Percentiles rank a stretch among this genome's conserved stretches.
phyloP scores from a whole-genome alignment of 2,888 invertebrate genomes.

The Hemithea aestivaria region DNA sequence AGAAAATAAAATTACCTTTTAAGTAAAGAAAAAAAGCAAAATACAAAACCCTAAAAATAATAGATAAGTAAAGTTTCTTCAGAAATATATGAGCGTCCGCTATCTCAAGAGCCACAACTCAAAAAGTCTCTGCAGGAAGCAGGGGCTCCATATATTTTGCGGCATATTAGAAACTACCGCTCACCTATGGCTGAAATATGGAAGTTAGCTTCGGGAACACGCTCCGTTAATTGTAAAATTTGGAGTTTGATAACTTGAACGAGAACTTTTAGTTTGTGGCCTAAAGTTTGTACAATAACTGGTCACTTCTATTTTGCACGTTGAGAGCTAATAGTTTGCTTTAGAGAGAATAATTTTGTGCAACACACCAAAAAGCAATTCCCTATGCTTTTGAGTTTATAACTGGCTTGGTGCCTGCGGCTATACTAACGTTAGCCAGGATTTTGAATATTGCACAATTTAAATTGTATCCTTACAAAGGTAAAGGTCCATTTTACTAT shows the following conservation, averaged over 20 bases:
- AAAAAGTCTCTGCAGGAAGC: slow-evolving; percentile 50
- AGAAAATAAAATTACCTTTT: too few species aligned
- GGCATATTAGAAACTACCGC: slow-evolving; percentile 55
- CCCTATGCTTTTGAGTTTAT: too few species aligned
- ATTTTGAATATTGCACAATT: too few species aligned
- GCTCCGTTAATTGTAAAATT: slow-evolving; percentile 64
- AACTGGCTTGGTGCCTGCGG: too few species aligned
- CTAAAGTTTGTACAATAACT: slow-evolving; percentile 46
- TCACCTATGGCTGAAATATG: slow-evolving; percentile 61
- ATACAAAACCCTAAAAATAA: too few species aligned
- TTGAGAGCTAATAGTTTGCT: slow-evolving; percentile 24
- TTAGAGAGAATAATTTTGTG: slow-evolving; percentile 9
- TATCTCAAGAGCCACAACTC: slow-evolving; percentile 34
- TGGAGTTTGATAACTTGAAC: slow-evolving; percentile 57
- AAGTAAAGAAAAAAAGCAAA: too few species aligned
- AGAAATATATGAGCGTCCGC: slow-evolving; percentile 7
- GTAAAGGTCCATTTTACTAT: too few species aligned
- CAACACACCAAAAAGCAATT: slow-evolving; percentile 2
- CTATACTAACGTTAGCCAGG: too few species aligned
- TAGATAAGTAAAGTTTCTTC: neutral
- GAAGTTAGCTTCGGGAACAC: slow-evolving; percentile 47
- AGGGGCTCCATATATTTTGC: slow-evolving; percentile 52
- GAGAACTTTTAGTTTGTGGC: slow-evolving; percentile 25
- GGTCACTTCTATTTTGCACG: slow-evolving; percentile 35
- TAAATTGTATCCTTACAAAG: too few species aligned